Percentiles rank a stretch among this genome's conserved stretches.
phyloP scores from a whole-genome alignment of 2,888 invertebrate genomes.

The Gastrophysa polygoni region DNA sequence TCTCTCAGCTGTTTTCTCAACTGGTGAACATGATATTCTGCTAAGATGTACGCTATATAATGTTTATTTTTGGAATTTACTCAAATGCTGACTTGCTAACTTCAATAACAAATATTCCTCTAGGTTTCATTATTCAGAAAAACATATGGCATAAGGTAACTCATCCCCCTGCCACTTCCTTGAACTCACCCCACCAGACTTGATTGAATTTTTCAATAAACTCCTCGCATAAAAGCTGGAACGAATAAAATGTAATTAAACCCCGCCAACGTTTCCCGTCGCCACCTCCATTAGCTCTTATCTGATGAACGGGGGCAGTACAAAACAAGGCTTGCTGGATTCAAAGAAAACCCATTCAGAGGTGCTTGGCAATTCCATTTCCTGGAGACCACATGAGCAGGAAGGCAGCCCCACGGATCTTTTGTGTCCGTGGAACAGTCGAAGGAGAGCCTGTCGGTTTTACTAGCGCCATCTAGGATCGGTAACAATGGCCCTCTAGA shows the following conservation, averaged over 20 bases:
- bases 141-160: no score
- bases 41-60: no score
- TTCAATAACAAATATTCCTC: no score
- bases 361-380: slow-evolving; percentile 21
- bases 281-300: slow-evolving; percentile 26
- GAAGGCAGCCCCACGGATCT: slow-evolving; percentile 10
- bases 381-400: slow-evolving; percentile 19
- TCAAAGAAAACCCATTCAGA: slow-evolving; percentile 29
- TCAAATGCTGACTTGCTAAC: no score
- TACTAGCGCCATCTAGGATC: slow-evolving; percentile 2
- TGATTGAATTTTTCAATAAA: slow-evolving; percentile 3
- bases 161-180: no score
- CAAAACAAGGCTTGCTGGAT: slow-evolving; percentile 19
- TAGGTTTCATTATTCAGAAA: no score
- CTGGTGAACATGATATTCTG: no score
- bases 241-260: slow-evolving; percentile 25
- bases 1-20: no score
- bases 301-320: neutral
- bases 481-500: slow-evolving; percentile 47
- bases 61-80: no score
- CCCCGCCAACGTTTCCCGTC: slow-evolving; percentile 17
- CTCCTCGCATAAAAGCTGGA: slow-evolving; percentile 16
- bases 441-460: slow-evolving; percentile 15
- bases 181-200: neutral
- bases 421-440: slow-evolving; percentile 24